These are phyloP conservation scores for Monochamus alternatus DNA, from an alignment of 2,888 invertebrate genomes.

Conservation along the genomic window DNA sequence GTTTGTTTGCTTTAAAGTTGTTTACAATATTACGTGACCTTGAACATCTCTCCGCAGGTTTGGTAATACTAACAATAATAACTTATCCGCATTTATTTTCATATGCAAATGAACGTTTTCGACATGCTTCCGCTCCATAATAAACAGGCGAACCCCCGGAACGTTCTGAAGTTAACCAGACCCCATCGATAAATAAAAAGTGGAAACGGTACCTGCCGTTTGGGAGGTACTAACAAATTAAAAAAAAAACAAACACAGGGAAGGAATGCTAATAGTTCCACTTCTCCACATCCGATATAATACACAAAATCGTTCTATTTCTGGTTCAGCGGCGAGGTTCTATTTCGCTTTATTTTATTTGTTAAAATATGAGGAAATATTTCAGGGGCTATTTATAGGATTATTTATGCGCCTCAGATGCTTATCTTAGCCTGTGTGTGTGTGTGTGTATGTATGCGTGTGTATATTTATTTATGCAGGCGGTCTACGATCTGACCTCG, in stretches of 20 bases:
- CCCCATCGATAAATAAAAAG: constrained; percentile 22
- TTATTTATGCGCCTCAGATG: constrained; percentile 44
- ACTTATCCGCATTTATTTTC: too few species aligned
- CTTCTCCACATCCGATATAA: constrained; percentile 10
- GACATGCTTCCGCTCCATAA: neutral
- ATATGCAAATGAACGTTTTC: too few species aligned
- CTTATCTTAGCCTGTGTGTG: constrained; percentile 39
- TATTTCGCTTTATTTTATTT: constrained; percentile 29
- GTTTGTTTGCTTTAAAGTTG: too few species aligned
- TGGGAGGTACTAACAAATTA: constrained; percentile 31
- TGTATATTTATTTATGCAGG: constrained; percentile 39
- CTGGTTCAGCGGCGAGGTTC: constrained; percentile 13
- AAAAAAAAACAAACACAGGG: constrained; percentile 38
- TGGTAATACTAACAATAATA: neutral
- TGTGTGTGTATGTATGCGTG: neutral
- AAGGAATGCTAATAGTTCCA: constrained; percentile 24
- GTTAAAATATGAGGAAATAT: constrained; percentile 37
- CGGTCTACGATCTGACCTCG: constrained; percentile 39
- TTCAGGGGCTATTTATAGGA: constrained; percentile 44
- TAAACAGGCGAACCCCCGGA: neutral
- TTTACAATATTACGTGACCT: too few species aligned
- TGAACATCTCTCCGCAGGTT: too few species aligned
- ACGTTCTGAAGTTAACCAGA: too few species aligned
- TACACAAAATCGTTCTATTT: constrained; percentile 28
- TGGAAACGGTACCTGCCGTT: constrained; percentile 19